These are phyloP conservation scores for Rhinolophus sinicus DNA, from an alignment of 2,113 vertebrate genomes.

Conservation along the genomic window DNA sequence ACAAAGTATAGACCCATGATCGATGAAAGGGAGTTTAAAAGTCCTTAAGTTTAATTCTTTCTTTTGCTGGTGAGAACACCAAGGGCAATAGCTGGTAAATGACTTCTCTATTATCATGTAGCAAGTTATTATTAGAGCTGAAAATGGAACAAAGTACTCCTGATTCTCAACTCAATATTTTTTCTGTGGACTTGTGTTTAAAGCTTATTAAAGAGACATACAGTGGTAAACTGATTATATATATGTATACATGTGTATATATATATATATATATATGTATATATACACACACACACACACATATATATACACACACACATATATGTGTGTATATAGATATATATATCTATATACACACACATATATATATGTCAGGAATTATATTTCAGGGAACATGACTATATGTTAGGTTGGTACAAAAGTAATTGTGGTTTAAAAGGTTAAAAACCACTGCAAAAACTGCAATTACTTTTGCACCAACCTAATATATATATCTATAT, in stretches of 20 bases:
- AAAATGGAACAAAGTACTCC: background rate
- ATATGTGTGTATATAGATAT: background rate
- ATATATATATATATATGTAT: too few relatives aligned
- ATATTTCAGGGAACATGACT: too few relatives aligned
- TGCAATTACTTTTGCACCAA: too few relatives aligned
- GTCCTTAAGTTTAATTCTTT: background rate
- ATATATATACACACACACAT: too few relatives aligned
- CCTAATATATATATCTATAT: too few relatives aligned
- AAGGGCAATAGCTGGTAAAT: background rate
- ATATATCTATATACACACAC: background rate
- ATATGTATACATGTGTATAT: background rate
- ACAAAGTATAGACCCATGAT: background rate
- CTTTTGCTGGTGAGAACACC: background rate
- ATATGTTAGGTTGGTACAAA: too few relatives aligned
- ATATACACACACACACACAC: too few relatives aligned
- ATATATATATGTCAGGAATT: too few relatives aligned
- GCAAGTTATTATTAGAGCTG: slow-evolving; percentile 15
- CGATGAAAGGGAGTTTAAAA: background rate
- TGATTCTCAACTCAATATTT: background rate
- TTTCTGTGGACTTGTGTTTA: background rate
- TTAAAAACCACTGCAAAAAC: too few relatives aligned
- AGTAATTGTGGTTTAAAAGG: too few relatives aligned
- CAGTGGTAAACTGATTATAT: background rate
- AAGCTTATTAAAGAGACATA: background rate
- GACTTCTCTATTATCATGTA: background rate